Evolutionary conservation across 1,140 invertebrate species (phyloP).

Genomic region (Euglossa dilemma): DNA sequence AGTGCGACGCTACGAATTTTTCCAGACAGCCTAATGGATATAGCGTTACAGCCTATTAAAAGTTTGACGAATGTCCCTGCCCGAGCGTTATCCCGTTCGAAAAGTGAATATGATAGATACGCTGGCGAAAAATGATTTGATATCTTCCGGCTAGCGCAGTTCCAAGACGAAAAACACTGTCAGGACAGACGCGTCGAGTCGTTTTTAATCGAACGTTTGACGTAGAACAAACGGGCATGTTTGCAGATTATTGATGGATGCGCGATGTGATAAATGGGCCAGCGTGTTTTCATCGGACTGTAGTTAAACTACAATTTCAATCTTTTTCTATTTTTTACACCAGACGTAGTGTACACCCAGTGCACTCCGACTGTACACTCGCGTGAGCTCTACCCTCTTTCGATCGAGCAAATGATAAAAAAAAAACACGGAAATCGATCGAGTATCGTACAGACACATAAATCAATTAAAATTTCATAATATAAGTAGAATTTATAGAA

Average conservation of each 20-base stretch:
- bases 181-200: slow-evolving; percentile 9
- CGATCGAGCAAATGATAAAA: no score
- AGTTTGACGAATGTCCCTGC: background rate
- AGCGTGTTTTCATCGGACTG: background rate
- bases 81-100: background rate
- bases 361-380: background rate
- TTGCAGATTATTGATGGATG: slow-evolving; percentile 12
- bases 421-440: no score
- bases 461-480: no score
- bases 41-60: background rate
- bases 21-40: background rate
- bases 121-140: background rate
- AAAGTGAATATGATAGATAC: background rate
- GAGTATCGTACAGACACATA: no score
- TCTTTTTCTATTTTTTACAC: background rate
- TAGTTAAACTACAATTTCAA: slow-evolving; percentile 9
- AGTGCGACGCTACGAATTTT: background rate
- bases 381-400: no score
- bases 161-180: slow-evolving; percentile 16
- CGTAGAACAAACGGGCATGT: slow-evolving; percentile 1
- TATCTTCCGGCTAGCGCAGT: background rate
- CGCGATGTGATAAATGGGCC: background rate
- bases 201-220: slow-evolving; percentile 22
- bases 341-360: background rate
- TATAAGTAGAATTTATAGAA: no score